Percentiles rank a stretch among this genome's conserved stretches.
Conservation (phyloP, 2,888 invertebrate genomes). For the Siphonodentalium dalli region DNA sequence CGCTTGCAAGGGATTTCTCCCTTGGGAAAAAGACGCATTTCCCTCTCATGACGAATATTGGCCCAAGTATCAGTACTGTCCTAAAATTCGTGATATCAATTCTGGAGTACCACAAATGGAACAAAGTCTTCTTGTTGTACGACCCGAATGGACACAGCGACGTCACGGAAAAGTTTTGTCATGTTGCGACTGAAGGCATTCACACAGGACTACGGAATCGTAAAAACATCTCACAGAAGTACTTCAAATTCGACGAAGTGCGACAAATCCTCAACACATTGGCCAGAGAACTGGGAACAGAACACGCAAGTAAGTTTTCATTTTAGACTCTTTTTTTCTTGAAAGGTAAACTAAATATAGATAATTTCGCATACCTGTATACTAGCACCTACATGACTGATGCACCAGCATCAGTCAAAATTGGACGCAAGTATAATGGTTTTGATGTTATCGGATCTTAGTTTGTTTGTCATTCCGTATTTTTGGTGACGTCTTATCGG, state of each 20-base stretch:
- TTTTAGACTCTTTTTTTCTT: no score
- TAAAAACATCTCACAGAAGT: conserved; percentile 24
- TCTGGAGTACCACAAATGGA: conserved; percentile 35
- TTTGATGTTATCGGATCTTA: no score
- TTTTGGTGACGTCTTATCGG: no score
- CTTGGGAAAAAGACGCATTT: conserved; percentile 67
- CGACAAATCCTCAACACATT: conserved; percentile 31
- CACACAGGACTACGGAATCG: conserved; percentile 38
- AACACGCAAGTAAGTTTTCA: conserved; percentile 41
- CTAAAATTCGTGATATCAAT: conserved; percentile 33
- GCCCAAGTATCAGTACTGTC: conserved; percentile 46
- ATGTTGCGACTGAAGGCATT: conserved; percentile 45
- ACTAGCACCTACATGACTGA: no score
- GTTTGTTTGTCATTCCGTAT: no score
- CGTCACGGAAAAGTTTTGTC: conserved; percentile 41
- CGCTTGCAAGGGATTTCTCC: conserved; percentile 58
- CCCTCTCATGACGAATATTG: conserved; percentile 75
- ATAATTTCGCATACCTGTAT: no score
- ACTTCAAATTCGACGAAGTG: conserved; percentile 37
- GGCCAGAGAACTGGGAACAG: conserved; percentile 30
- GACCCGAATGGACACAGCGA: conserved; percentile 42
- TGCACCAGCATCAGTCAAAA: no score
- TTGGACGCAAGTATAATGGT: no score
- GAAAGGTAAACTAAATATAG: no score
- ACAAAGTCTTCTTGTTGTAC: conserved; percentile 39